phyloP scores from a whole-genome alignment of 2,797 vertebrate species.

The Dicrostonyx torquatus region DNA sequence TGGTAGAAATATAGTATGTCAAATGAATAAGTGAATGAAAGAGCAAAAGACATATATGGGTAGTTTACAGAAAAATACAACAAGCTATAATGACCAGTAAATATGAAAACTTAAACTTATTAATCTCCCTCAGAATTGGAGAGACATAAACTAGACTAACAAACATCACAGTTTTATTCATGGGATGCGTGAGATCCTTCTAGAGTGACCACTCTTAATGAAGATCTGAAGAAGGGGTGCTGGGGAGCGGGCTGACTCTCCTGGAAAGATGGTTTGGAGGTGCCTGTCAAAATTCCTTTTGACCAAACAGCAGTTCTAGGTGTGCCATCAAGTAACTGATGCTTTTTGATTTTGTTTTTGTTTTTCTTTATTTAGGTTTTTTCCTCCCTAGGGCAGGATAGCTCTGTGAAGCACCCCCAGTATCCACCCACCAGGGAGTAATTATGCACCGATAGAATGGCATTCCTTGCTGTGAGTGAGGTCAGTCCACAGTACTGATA shows the following conservation, averaged over 20 bases:
- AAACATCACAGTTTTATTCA: neutral
- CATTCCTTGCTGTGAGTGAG: neutral
- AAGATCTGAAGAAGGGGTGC: neutral
- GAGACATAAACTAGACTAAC: neutral
- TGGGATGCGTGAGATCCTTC: neutral
- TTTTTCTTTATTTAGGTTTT: neutral
- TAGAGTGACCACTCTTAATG: neutral
- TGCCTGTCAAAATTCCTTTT: neutral
- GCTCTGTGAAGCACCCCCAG: fast-evolving
- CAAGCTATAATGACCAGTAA: neutral
- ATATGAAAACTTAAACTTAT: neutral
- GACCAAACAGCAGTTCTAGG: neutral
- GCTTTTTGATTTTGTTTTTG: neutral
- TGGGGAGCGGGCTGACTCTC: neutral
- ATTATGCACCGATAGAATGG: fast-evolving
- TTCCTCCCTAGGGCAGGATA: neutral
- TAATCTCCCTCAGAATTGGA: neutral
- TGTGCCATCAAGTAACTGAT: neutral
- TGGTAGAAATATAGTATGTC: neutral
- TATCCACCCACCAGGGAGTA: neutral
- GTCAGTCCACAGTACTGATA: neutral
- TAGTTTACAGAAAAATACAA: neutral
- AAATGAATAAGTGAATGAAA: neutral
- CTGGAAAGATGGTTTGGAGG: neutral
- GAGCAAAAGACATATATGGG: neutral